Conservation (phyloP, 2,797 vertebrate species). For the Sylvia borin region DNA sequence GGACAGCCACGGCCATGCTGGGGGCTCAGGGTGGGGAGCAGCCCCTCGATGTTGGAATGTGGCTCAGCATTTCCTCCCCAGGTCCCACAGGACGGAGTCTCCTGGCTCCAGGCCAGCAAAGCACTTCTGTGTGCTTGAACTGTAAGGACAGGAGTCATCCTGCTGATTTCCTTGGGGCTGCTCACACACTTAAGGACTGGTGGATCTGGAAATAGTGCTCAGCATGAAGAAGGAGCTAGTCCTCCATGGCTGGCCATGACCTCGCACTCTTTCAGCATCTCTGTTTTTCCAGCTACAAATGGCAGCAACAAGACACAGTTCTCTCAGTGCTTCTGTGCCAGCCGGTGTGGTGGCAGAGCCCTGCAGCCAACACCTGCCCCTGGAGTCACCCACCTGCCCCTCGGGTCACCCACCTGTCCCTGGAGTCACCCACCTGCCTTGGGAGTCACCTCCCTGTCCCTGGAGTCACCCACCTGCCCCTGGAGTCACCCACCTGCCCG, state of each 20-base stretch:
- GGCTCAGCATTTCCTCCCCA: neutral
- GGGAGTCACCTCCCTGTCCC: no score
- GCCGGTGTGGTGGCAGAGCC: fast-evolving
- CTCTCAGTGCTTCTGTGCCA: fast-evolving
- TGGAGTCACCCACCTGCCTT: fast-evolving
- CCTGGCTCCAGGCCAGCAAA: neutral
- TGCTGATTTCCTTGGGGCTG: neutral
- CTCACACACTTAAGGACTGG: neutral
- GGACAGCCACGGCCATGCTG: fast-evolving
- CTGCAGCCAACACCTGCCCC: neutral
- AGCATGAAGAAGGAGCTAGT: neutral
- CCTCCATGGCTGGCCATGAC: neutral
- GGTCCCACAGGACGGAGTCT: neutral
- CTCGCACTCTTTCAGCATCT: neutral
- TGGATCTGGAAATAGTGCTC: neutral
- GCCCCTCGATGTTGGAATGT: fast-evolving
- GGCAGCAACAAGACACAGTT: neutral
- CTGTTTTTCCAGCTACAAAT: fast-evolving
- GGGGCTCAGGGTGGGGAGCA: neutral
- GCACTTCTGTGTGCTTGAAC: neutral
- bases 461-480: no score
- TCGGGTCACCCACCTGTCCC: fast-evolving
- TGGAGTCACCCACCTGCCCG: no score
- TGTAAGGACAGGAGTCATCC: neutral
- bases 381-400: neutral